Percentiles rank a stretch among this genome's conserved stretches.
Conservation (phyloP, 2,113 vertebrate species). For the Nerophis ophidion region DNA sequence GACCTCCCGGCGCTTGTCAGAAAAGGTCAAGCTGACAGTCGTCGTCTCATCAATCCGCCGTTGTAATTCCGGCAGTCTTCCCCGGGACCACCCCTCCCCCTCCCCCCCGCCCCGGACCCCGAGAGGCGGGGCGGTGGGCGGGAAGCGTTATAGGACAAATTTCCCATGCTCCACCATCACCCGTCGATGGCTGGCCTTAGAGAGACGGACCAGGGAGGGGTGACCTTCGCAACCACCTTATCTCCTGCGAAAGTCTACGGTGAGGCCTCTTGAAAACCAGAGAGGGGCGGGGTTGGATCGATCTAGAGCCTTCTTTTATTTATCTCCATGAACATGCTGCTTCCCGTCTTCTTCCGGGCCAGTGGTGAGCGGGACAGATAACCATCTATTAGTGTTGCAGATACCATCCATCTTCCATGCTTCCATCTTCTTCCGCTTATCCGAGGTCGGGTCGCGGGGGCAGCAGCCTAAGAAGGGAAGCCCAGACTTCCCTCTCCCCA, state of each 20-base stretch:
- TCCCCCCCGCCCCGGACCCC: too few species aligned
- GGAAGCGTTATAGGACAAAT: conserved; percentile 29
- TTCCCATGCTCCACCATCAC: conserved; percentile 49
- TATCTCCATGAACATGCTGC: conserved; percentile 73
- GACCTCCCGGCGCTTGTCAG: conserved; percentile 70
- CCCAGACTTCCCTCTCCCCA: too few species aligned
- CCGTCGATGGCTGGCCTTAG: conserved; percentile 32
- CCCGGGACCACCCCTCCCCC: conserved; percentile 1
- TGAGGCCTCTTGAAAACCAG: conserved; percentile 65
- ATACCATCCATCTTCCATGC: conserved; percentile 66
- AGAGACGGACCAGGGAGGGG: conserved; percentile 26
- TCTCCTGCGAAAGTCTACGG: conserved; percentile 71
- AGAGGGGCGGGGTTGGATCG: conserved; percentile 59
- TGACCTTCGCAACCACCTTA: conserved; percentile 72
- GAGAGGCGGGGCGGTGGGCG: conserved; percentile 21
- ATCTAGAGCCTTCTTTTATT: conserved; percentile 73
- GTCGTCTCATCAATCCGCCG: conserved; percentile 59
- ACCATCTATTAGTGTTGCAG: conserved; percentile 77
- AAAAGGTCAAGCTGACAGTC: conserved; percentile 77
- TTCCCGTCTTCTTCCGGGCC: conserved; percentile 71
- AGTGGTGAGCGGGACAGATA: conserved; percentile 70
- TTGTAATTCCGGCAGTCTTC: conserved; percentile 59
- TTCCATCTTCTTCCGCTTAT: too few species aligned
- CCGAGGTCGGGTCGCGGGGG: too few species aligned
- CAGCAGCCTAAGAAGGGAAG: too few species aligned